These are phyloP conservation scores for Cheumatopsyche charites DNA, from an alignment of 1,140 invertebrate genomes.

Conservation along the genomic window DNA sequence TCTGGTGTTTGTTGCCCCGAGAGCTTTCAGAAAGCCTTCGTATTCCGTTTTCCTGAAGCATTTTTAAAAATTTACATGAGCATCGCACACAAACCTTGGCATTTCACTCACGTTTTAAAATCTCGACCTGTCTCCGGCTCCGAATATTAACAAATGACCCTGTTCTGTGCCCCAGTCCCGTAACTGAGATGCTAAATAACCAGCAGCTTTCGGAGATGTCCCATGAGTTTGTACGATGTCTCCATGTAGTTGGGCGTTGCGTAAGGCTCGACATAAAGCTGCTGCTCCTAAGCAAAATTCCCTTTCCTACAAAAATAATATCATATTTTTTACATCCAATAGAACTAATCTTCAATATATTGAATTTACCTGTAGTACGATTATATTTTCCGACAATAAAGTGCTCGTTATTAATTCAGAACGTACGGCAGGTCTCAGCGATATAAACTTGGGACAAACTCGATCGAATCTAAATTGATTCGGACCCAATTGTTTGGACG, in stretches of 20 bases:
- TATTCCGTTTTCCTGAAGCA: slow-evolving; percentile 59
- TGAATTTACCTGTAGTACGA: slow-evolving; percentile 66
- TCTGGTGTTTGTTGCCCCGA: slow-evolving; percentile 64
- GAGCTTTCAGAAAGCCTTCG: slow-evolving; percentile 58
- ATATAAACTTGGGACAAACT: slow-evolving; percentile 73
- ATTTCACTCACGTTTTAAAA: not conserved
- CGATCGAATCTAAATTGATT: slow-evolving; percentile 70
- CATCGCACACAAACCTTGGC: not conserved
- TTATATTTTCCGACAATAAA: slow-evolving; percentile 65
- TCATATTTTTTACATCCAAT: too few species aligned
- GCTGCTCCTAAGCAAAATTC: slow-evolving; percentile 78
- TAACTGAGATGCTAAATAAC: slow-evolving; percentile 73
- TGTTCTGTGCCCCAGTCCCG: slow-evolving; percentile 54
- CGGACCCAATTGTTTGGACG: slow-evolving; percentile 57
- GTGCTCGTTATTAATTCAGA: slow-evolving; percentile 63
- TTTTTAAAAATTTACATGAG: not conserved
- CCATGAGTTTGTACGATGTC: slow-evolving; percentile 78
- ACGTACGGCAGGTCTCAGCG: slow-evolving; percentile 66
- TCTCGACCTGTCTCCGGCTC: slow-evolving; percentile 61
- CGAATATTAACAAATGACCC: slow-evolving; percentile 58
- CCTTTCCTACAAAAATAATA: slow-evolving; percentile 64
- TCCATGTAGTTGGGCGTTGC: slow-evolving; percentile 67
- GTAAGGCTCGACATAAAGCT: slow-evolving; percentile 69
- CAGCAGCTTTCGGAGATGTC: slow-evolving; percentile 74
- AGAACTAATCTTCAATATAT: too few species aligned